Evolutionary conservation across 2,113 vertebrate genomes (phyloP), one percentile per base, ranked within the genome.

Genomic region (Elephas maximus): DNA sequence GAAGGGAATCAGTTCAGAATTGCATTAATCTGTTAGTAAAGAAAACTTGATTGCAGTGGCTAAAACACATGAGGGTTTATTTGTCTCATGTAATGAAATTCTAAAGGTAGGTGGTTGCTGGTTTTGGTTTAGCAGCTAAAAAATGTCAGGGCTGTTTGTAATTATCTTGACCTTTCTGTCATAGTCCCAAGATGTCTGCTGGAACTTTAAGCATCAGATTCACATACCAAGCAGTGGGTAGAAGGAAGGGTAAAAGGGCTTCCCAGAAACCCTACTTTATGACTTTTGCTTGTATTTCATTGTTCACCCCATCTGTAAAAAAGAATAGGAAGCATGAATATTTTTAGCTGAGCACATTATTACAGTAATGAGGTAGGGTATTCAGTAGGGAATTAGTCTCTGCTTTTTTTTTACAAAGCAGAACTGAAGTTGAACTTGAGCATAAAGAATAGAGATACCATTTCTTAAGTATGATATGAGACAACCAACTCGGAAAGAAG

Each of bases 161-260:
- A 97, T 96, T 93, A 90, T 97, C 92, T 94, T 96, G 90, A 95
- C 80, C 94, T 97, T 96, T 96, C 76, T 33, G 18, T 87, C 80
- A 44, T 51, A 23, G 26, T 90, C 63, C 76, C 76, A 91, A 86
- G 76, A 84, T 74, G 65, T 86, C 65, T 93, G 37, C 41, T 93
- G 63, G 80, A 95, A 95, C 83, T 79, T 95, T 77, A 97, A 93
- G 53, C 24, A 87, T 96, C 90, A 93, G 57, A 85, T n/a, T 93
- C 41, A 96, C 96, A 97, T 95, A 89, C 41, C 87, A 92, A 73
- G 33, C 41, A 93, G 62, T 93, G 86, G 62, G 79, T 76, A 93
- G 93, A 82, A 96, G 71, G 53, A 37, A 91, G 77, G 26, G 11
- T 91, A 96, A 88, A 95, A 91, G 53, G 51, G 28, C 7, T 97